Base-by-base conservation (phyloP, 2,888 invertebrate genomes). In the Diarsia mendica region DNA sequence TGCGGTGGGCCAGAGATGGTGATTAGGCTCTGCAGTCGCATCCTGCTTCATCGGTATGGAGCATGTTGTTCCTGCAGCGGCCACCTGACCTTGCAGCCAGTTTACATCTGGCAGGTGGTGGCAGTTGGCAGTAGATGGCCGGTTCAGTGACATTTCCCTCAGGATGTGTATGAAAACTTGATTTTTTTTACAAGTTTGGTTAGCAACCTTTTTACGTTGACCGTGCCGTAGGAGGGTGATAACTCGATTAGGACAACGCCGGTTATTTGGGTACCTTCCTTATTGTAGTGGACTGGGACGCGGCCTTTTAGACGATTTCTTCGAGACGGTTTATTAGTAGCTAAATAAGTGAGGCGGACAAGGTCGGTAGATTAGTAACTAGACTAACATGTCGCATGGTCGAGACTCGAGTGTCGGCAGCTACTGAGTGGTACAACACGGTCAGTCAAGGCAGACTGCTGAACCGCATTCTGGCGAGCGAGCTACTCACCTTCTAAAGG, bases 391-490 rank as follows among this genome's bases (percentile, higher is more conserved):
- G 53, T n/a, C 10, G 11, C 23, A 15, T 23, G 3, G 13, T n/a
- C 0, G 13, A n/a, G n/a, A n/a, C n/a, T n/a, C n/a, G n/a, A 49
- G 39, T 55, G 55, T 33, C 10, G 46, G 5, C 71, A 39, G 49
- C 33, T 63, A 13, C 55, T 6, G 6, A 15, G 23, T 23, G 44
- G 0, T 11, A 28, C 49, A 10, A 28, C 4, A 2, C 48, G 72
- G 48, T n/a, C 78, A 77, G 49, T 23, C 69, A 69, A 79, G 69
- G 79, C 75, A 46, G 75, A 49, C 75, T 2, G 58, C 28, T 13
- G 44, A n/a, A 44, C 58, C 44, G 33, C 75, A 60, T 51, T 67
- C 75, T 51, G 44, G 44, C 39, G 48, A 13, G 48, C 0, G 44
- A 72, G 72, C 28, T 8, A 15, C 15, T 49, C 48, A 11, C 78